Evolutionary conservation across 1,140 invertebrate species (phyloP).

Genomic region (Frieseomelitta varia): DNA sequence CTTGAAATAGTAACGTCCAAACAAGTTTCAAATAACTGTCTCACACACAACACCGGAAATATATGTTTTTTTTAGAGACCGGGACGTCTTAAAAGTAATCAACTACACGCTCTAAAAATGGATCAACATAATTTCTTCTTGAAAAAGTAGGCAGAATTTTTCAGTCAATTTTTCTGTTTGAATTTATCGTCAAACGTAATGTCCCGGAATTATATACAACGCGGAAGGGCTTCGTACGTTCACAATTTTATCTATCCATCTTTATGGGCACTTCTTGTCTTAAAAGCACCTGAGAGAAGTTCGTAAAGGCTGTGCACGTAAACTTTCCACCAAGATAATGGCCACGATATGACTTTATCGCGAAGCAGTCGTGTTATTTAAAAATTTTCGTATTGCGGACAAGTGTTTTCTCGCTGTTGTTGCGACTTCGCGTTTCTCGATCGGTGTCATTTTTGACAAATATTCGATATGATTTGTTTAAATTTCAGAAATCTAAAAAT

Average conservation of each 20-base stretch:
- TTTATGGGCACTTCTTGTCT: slow-evolving; percentile 49
- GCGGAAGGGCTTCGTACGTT: slow-evolving; percentile 5
- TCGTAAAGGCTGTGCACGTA: slow-evolving; percentile 40
- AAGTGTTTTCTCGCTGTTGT: not conserved
- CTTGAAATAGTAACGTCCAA: not conserved
- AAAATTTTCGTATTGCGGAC: slow-evolving; percentile 28
- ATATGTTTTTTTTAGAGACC: not conserved
- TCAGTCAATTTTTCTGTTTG: not conserved
- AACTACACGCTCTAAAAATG: not conserved
- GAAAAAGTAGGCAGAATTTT: not conserved
- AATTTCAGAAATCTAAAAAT: not conserved
- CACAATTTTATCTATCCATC: slow-evolving; percentile 51
- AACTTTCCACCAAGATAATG: slow-evolving; percentile 32
- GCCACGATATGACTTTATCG: slow-evolving; percentile 41
- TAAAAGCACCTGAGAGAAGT: slow-evolving; percentile 36
- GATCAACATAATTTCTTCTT: not conserved
- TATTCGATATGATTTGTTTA: not conserved
- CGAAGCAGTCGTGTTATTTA: slow-evolving; percentile 15
- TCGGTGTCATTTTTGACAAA: not conserved
- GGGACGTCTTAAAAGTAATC: not conserved
- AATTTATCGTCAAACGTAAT: slow-evolving; percentile 9
- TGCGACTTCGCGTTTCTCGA: not conserved
- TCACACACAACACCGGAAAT: not conserved
- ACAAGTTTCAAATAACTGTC: not conserved
- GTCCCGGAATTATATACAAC: not conserved